Conservation (phyloP, 1,140 invertebrate genomes). For the Agrilus planipennis region DNA sequence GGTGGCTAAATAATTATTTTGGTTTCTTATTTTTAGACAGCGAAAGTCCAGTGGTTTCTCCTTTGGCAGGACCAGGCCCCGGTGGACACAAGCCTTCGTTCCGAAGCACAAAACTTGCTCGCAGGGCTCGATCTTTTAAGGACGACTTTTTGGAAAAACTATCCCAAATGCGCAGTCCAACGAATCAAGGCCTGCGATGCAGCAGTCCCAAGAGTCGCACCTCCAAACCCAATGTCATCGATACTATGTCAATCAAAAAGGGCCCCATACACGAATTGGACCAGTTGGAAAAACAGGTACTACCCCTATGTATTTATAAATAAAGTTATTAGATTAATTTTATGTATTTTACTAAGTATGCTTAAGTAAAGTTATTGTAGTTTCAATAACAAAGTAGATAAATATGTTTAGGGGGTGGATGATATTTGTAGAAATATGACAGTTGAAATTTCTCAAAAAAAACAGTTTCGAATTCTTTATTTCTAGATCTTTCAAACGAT, state of each 20-base stretch:
- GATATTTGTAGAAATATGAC: too few species aligned
- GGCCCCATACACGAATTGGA: constrained; percentile 24
- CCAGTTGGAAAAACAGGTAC: constrained; percentile 23
- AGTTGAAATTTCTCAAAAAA: constrained; percentile 13
- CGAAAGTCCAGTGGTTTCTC: constrained; percentile 24
- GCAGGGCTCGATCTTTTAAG: constrained; percentile 78
- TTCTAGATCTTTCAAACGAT: too few species aligned
- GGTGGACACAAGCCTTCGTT: constrained; percentile 50
- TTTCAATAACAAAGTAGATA: too few species aligned
- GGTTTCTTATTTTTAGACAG: constrained; percentile 26
- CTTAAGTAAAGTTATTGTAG: too few species aligned
- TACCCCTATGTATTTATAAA: too few species aligned
- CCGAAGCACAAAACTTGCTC: constrained; percentile 66
- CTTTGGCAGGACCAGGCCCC: constrained; percentile 27
- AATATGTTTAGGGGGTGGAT: too few species aligned
- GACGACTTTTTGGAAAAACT: constrained; percentile 82
- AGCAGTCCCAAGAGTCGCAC: constrained; percentile 25
- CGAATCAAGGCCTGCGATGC: constrained; percentile 28
- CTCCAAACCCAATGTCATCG: constrained; percentile 9
- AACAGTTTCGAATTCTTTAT: too few species aligned
- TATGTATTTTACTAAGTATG: too few species aligned
- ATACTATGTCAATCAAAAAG: neutral
- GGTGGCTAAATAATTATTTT: too few species aligned
- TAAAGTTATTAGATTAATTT: too few species aligned
- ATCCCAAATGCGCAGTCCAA: constrained; percentile 69